Evolutionary conservation across 2,797 vertebrate species (phyloP), one percentile per base, ranked within the genome.

Genomic region (Moxostoma hubbsi): DNA sequence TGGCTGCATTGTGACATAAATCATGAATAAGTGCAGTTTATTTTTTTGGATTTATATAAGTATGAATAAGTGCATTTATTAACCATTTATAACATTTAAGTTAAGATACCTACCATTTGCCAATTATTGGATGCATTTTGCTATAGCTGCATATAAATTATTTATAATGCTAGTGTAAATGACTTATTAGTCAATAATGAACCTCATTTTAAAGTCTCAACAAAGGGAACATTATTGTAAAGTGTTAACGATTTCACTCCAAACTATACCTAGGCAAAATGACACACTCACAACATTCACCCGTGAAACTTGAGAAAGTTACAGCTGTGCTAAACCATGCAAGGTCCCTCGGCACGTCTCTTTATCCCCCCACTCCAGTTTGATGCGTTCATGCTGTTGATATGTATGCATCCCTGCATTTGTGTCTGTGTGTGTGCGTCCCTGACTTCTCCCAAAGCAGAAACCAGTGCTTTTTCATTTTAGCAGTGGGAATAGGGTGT

Each of bases 381-480:
- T 88, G 86, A 86, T 85, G 90, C 88, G 84, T 89, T 90, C 90
- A 89, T 81, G 85, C 77, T 88, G 86, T 89, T 66, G 87, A 85
- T 90, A 86, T 92, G 84, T 88, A 88, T 88, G 87, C 86, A 88
- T 90, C 90, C 89, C 87, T 87, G 84, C 89, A 73, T 86, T 87
- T 89, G 87, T 91, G 82, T 87, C 88, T 36, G 36, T 90, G 89
- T 86, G 88, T 88, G 91, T 89, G 92, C 88, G 87, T 79, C 67
- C 73, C 73, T 72, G 84, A 89, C 92, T 92, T 94, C 93, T 85
- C 79, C 73, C 63, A 79, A 81, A 79, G 81, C 80, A 93, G 75
- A 93, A 94, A 95, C 94, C 95, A 92, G 92, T 86, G 89, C 90
- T 90, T 90, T 97, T 97, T 97, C 96, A 96, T 96, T 96, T 94